These are phyloP conservation scores for Beris morrisii DNA, from an alignment of 2,888 invertebrate genomes.

Conservation along the genomic window DNA sequence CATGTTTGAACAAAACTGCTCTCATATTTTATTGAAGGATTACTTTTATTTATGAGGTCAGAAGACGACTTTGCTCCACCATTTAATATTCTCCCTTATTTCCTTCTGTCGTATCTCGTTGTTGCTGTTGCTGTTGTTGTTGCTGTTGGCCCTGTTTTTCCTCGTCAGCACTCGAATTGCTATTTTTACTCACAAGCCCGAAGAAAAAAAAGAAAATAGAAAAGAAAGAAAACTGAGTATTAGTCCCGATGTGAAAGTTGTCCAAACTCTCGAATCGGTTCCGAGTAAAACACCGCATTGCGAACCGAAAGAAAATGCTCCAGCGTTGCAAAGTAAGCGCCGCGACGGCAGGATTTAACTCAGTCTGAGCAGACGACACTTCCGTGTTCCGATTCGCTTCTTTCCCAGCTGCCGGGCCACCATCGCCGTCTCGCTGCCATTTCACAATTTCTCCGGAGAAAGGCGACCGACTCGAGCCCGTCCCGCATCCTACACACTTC, in stretches of 20 bases:
- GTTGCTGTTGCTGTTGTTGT: conserved; percentile 7
- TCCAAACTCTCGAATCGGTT: neutral
- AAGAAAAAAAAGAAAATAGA: no score
- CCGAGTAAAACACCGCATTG: conserved; percentile 8
- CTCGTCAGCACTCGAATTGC: conserved; percentile 1
- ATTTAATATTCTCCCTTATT: conserved; percentile 13
- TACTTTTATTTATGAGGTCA: conserved; percentile 32
- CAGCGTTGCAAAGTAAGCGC: neutral
- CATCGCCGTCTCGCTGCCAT: neutral
- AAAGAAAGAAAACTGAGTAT: no score
- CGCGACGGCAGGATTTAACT: conserved; percentile 1
- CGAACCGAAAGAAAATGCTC: conserved; percentile 2
- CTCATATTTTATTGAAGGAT: conserved; percentile 31
- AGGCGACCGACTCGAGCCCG: conserved; percentile 5
- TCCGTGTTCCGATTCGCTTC: conserved; percentile 10
- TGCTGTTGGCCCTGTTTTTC: conserved; percentile 10
- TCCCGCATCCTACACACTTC: neutral
- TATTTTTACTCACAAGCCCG: conserved; percentile 22
- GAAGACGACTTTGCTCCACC: conserved; percentile 18
- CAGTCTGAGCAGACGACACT: neutral
- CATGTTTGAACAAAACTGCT: conserved; percentile 27
- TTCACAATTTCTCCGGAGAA: conserved; percentile 5
- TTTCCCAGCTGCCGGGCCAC: neutral
- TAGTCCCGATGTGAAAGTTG: no score
- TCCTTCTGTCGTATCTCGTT: conserved; percentile 12